Base-by-base conservation (phyloP, 2,113 vertebrate genomes). In the Sapayoa aenigma region DNA sequence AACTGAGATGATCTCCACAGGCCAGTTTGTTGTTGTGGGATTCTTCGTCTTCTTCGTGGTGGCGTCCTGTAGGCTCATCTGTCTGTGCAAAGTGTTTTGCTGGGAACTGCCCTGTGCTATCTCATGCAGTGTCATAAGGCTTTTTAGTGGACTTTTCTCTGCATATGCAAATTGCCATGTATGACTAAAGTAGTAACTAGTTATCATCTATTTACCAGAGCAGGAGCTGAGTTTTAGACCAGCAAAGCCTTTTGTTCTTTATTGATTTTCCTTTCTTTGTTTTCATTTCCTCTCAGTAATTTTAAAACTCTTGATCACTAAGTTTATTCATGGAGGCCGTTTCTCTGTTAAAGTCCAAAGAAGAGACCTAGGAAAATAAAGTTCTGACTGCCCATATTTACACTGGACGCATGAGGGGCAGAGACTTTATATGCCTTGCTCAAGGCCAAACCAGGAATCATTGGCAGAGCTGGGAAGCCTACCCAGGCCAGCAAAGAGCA, bases 1-100 rank as follows among this genome's bases (percentile, higher is more conserved):
- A 58, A 67, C 12, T 72, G 50, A 78, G 68, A 15, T 55, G 31
- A 55, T 62, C 56, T 56, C 46, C 25, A 1, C 21, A 63, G 90
- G 65, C 56, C 91, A 71, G 59, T 52, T 89, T 14, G 28, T 47
- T 22, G 14, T 65, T 12, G 4, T 92, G 65, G 84, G 58, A 17
- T 27, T 66, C 89, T 74, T 74, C 9, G 84, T 60, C 59, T 79
- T 96, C 73, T 90, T 39, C 53, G 68, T 94, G 56, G 56, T 96
- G 71, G 79, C 85, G 92, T 86, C 58, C 74, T 91, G 88, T 93
- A 95, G 88, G 89, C 39, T 90, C 72, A 88, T 80, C 24, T 95
- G 88, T 96, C 63, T 84, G 83, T 92, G 76, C 76, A 35, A 85
- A 96, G 67, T 0, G 65, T 56, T 95, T 89, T 84, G 91, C 86